A percentile compares a stretch with the other conserved stretches of the same genome.
These are phyloP conservation scores for Lepidurus apus DNA, from an alignment of 1,140 invertebrate species.

Conservation along the genomic window DNA sequence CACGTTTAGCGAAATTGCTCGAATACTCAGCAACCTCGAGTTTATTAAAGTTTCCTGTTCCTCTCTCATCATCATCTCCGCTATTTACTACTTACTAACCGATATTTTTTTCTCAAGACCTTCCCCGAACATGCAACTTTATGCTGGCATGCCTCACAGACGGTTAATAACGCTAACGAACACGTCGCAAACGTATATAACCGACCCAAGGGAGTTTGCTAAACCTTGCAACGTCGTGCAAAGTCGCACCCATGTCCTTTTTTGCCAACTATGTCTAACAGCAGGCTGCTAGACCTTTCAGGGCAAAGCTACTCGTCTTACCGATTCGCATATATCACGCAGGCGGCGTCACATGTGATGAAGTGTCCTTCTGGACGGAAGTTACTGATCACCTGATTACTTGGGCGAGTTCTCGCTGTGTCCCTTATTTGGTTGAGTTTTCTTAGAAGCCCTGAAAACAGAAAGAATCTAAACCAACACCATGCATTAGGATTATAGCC, in stretches of 20 bases:
- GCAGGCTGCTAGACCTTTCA: not conserved
- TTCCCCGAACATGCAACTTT: too few relatives aligned
- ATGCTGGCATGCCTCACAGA: too few relatives aligned
- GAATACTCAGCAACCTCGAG: too few relatives aligned
- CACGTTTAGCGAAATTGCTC: too few relatives aligned
- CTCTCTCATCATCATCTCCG: too few relatives aligned
- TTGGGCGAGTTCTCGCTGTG: not conserved
- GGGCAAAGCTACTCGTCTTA: not conserved
- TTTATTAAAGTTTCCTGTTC: too few relatives aligned
- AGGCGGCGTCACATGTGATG: not conserved
- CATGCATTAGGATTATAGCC: not conserved
- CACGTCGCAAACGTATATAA: too few relatives aligned
- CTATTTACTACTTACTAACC: too few relatives aligned
- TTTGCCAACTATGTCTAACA: not conserved
- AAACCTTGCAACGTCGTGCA: too few relatives aligned
- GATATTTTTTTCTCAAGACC: too few relatives aligned
- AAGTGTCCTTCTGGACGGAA: not conserved
- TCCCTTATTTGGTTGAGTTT: not conserved
- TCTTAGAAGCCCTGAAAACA: not conserved
- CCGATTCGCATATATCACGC: not conserved
- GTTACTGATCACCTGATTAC: not conserved
- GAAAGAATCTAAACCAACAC: not conserved
- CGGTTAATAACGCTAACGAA: too few relatives aligned
- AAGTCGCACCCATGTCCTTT: not conserved
- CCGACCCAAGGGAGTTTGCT: too few relatives aligned